Evolutionary conservation across 2,113 vertebrate genomes (phyloP), one percentile per base, ranked within the genome.

Genomic region (Eptatretus burgeri): DNA sequence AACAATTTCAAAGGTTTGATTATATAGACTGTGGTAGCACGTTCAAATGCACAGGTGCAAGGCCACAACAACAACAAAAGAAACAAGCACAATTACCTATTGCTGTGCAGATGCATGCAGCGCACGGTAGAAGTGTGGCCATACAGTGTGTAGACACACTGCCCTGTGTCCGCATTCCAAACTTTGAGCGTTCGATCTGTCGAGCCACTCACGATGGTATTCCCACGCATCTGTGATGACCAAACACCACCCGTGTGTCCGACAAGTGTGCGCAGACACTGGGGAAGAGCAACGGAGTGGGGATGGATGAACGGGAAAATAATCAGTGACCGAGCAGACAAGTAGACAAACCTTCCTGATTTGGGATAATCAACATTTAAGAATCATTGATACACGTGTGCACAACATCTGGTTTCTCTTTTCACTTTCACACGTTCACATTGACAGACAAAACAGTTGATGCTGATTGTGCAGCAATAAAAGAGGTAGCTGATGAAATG

Each of bases 191-290:
- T 76, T 3, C 74, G 71, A 69, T 76, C 74, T 0, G 74, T 76
- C 13, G 74, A 76, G 65, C 74, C 74, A 0, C 74, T 76, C 69
- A 76, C 75, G 51, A 75, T 73, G 0, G 73, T 1, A 2, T 68
- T 72, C 67, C 72, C 74, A 65, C 74, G 66, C 73, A 76, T 74
- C 71, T 76, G 74, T 14, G 74, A 76, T 0, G 74, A 75, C 74
- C 74, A 76, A 49, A 76, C 74, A 0, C 74, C 74, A 1, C 74
- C 74, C 0, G 74, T 76, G 70, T 76, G 74, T 2, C 74, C 74
- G 1, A 76, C 74, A 62, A 76, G 69, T 0, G 74, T 76, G 70
- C 75, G 74, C 64, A 76, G 73, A 0, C 74, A 76, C 75, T 76
- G 68, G 14, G 1, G 50, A 65, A 50, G 49, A 19, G 53, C 13